Evolutionary conservation across 92 coral and sea anemone species (phyloP), one percentile per base, ranked within the genome.

Genomic region (Chrysogorgia sp.): DNA sequence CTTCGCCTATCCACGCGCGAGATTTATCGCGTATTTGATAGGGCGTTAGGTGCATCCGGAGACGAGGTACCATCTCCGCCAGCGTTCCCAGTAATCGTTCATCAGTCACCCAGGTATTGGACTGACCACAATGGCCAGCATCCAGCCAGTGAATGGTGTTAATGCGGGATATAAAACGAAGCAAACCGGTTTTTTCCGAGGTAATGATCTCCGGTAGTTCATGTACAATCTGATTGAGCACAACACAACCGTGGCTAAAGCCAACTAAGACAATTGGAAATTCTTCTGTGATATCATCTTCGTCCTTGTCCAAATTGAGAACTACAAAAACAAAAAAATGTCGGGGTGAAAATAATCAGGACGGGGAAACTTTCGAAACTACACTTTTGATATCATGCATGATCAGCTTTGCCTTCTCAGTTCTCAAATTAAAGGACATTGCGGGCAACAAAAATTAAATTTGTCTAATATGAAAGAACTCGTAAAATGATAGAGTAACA

Each of bases 81-180:
- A 96, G 78, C 0, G 87, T 82, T 62, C 88, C 80, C 14, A 96
- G 89, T 59, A 80, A 88, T 76, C 88, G 92, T 82, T 96, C 96
- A 81, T 96, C 99, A 25, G 99, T 96, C 57, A 96, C 88, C 99
- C 99, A 96, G 56, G 97, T 90, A 86, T 96, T 92, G 8, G 91
- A 90, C 49, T 96, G 97, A 29, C 99, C 99, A 60, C 96, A 85
- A 34, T 96, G 99, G 61, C 99, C 99, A 10, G 97, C 96, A 55
- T 96, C 99, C 79, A 96, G 67, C 99, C 99, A 96, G 75, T 87
- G 88, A 93, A 96, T 96, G 47, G 88, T 37, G 63, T 82, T 85
- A 53, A 96, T 77, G n/a, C 99, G 97, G 1, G 91, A 89, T 47
- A 85, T 80, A 50, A 96, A 96, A 67, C 86, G 86, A 47, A 59